Conservation (phyloP, 2,797 vertebrate genomes). For the Sebastes umbrosus region DNA sequence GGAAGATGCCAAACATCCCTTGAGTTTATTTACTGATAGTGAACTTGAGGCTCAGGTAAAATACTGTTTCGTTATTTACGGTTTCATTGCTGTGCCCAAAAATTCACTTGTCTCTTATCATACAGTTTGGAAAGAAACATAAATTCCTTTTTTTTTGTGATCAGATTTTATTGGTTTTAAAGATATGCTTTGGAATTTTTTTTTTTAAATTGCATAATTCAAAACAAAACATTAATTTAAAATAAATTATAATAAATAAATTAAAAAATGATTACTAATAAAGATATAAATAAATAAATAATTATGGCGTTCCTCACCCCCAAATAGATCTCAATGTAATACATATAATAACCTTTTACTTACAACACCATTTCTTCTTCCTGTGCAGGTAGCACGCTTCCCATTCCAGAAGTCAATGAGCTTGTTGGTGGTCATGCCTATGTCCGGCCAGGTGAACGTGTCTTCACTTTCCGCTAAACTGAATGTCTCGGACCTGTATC, state of each 20-base stretch:
- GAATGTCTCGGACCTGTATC: conserved; percentile 82
- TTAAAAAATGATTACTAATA: too few relatives aligned
- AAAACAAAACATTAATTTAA: too few relatives aligned
- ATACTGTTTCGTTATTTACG: not conserved
- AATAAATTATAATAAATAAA: too few relatives aligned
- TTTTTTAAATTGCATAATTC: too few relatives aligned
- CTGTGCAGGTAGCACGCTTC: conserved; percentile 89
- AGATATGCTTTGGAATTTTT: too few relatives aligned
- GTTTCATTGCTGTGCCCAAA: not conserved
- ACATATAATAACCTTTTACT: not conserved
- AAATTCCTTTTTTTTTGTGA: not conserved
- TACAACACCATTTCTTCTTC: not conserved
- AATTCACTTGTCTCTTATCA: not conserved
- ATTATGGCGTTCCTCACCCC: too few relatives aligned
- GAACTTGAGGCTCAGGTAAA: conserved; percentile 89
- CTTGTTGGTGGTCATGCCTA: conserved; percentile 89
- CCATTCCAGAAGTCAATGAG: conserved; percentile 90
- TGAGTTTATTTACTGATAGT: conserved; percentile 85
- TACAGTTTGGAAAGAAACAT: not conserved
- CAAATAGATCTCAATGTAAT: too few relatives aligned
- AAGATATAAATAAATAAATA: too few relatives aligned
- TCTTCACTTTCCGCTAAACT: conserved; percentile 84
- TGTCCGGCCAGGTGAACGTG: conserved; percentile 78
- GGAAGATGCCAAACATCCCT: conserved; percentile 87
- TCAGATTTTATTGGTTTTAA: too few relatives aligned